These are phyloP conservation scores for Symphodus melops DNA, from an alignment of 2,113 vertebrate genomes.

Conservation along the genomic window DNA sequence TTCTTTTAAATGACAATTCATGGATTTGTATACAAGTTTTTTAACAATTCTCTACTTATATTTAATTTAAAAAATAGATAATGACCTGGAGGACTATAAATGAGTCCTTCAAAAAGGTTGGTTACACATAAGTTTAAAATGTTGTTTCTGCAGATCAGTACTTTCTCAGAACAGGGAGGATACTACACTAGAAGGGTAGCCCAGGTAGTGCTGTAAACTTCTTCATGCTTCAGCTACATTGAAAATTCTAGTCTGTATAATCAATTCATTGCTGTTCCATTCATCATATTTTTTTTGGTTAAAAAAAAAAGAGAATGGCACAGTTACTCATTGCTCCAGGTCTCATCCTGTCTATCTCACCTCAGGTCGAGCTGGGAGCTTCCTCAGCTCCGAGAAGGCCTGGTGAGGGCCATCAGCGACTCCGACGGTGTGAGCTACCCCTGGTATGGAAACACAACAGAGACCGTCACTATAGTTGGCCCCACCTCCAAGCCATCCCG, in stretches of 20 bases:
- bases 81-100: no score
- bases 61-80: no score
- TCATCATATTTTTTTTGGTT: neutral
- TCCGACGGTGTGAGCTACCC: slow-evolving; percentile 98
- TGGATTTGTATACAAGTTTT: no score
- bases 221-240: no score
- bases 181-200: neutral
- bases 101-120: no score
- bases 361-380: slow-evolving; percentile 98
- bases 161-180: neutral
- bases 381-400: slow-evolving; percentile 92
- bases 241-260: no score
- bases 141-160: no score
- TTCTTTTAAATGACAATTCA: no score
- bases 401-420: slow-evolving; percentile 97
- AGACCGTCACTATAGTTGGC: slow-evolving; percentile 94
- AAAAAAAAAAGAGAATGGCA: neutral
- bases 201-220: neutral
- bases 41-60: no score
- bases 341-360: slow-evolving; percentile 34
- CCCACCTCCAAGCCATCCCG: slow-evolving; percentile 94
- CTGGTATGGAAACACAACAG: slow-evolving; percentile 98
- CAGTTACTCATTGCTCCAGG: neutral
- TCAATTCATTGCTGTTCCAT: neutral
- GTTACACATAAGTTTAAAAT: no score